These are phyloP conservation scores for Ostrea denselamellosa DNA, from an alignment of 1,140 invertebrate species.

Conservation along the genomic window DNA sequence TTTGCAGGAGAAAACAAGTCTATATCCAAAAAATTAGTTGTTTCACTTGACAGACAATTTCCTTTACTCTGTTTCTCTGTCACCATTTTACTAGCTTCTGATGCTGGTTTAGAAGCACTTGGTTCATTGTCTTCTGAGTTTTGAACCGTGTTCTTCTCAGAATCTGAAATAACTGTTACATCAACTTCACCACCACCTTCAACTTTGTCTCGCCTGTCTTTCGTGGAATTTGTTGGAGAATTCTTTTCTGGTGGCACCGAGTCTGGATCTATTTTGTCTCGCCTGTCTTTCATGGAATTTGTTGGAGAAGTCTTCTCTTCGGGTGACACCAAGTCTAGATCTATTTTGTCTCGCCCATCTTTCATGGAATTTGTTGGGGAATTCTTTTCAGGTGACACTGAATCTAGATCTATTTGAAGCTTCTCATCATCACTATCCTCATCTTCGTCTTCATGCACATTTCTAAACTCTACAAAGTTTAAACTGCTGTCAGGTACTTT, in stretches of 20 bases:
- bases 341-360: not conserved
- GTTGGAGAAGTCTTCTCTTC: not conserved
- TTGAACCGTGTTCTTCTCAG: not conserved
- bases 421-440: not conserved
- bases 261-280: not conserved
- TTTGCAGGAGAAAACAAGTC: not conserved
- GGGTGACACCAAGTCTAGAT: no score
- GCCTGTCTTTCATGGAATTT: not conserved
- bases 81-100: not conserved
- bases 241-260: no score
- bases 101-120: not conserved
- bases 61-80: not conserved
- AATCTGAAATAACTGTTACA: not conserved
- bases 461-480: not conserved
- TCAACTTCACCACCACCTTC: not conserved
- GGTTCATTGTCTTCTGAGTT: not conserved
- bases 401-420: not conserved
- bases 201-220: not conserved
- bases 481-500: not conserved
- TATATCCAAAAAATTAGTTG: not conserved
- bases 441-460: not conserved
- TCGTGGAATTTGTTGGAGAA: not conserved
- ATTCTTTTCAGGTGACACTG: not conserved
- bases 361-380: not conserved
- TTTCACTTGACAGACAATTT: not conserved